Percentiles rank a stretch among this genome's conserved stretches.
Evolutionary conservation across 1,140 invertebrate species (phyloP).

Genomic region (Zophobas atratus): DNA sequence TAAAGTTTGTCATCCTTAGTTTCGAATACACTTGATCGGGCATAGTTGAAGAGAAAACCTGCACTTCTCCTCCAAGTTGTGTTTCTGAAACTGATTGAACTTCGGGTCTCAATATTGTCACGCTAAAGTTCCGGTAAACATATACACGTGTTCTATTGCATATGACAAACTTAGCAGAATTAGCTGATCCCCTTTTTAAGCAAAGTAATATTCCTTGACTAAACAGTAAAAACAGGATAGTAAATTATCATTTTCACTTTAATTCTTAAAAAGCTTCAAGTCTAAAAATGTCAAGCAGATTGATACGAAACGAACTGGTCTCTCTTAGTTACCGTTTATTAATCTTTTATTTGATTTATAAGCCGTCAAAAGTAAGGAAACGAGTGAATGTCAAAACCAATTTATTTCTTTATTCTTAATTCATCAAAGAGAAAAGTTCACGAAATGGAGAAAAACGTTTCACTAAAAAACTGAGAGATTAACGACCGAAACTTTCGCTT

Average conservation of each 20-base stretch:
- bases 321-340: conserved; percentile 10
- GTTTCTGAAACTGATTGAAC: neutral
- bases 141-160: no score
- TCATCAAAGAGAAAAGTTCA: conserved; percentile 10
- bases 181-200: no score
- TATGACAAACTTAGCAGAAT: no score
- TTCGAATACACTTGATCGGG: neutral
- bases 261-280: neutral
- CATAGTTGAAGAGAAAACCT: neutral
- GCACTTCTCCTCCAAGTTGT: no score
- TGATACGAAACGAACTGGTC: neutral
- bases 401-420: conserved; percentile 20
- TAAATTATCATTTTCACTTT: neutral
- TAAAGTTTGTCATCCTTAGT: neutral
- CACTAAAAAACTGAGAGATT: neutral
- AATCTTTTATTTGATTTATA: conserved; percentile 27
- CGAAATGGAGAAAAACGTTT: conserved; percentile 11
- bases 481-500: neutral
- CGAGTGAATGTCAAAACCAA: conserved; percentile 5
- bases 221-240: no score
- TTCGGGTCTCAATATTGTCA: neutral
- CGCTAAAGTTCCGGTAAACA: no score
- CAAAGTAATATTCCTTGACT: no score
- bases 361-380: conserved; percentile 18
- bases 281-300: conserved; percentile 5